Evolutionary conservation across 2,113 vertebrate genomes (phyloP).

Genomic region (Capricornis sumatraensis): DNA sequence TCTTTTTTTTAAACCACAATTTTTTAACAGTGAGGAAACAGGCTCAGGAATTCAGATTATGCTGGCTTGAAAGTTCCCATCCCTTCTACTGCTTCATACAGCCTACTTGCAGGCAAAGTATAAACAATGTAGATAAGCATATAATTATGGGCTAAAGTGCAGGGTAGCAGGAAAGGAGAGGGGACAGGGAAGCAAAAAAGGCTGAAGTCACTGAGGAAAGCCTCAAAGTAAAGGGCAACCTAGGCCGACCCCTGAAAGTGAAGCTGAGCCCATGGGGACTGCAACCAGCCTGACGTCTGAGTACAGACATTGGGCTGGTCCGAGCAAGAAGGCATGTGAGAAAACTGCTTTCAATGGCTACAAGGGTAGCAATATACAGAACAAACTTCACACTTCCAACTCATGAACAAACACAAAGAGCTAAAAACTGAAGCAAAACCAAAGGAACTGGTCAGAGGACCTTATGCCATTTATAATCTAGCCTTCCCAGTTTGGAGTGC

Average conservation of each 20-base stretch:
- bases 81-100: background rate
- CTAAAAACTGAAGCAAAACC: constrained; percentile 15
- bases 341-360: background rate
- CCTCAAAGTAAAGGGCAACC: background rate
- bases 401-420: background rate
- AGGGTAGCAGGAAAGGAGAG: background rate
- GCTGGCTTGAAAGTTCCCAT: background rate
- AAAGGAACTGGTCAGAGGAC: background rate
- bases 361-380: background rate
- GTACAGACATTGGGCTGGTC: background rate
- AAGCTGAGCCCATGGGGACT: background rate
- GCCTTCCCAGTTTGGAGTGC: background rate
- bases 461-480: background rate
- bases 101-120: background rate
- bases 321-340: background rate
- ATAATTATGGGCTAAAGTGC: background rate
- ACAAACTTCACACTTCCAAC: background rate
- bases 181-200: background rate
- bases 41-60: background rate
- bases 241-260: background rate
- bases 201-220: background rate
- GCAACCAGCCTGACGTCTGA: background rate
- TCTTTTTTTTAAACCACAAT: background rate
- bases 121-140: background rate
- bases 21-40: background rate